Evolutionary conservation across 2,888 invertebrate species (phyloP), one percentile per base, ranked within the genome.

Genomic region (Copidosoma aretas): DNA sequence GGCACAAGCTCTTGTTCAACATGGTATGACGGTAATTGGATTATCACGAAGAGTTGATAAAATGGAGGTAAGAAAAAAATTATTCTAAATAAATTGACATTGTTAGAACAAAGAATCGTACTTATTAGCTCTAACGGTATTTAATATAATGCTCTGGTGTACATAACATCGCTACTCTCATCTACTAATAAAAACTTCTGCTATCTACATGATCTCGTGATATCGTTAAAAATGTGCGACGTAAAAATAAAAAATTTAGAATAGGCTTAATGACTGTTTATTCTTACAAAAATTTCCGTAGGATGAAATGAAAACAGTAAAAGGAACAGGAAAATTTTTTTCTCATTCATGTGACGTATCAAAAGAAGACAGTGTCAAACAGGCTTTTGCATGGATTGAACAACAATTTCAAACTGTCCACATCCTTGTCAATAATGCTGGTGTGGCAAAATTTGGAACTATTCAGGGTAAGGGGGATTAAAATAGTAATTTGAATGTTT

Each of bases 1-100:
- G 19, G 82, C 82, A 1, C 77, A 81, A 71, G 82, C 84, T 60
- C 79, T 88, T 43, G 81, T 86, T 0, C 80, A 83, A 60, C 78
- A 84, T 8, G 89, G 89, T 0, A 79, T 86, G 79, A 84, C 83
- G 53, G 89, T 89, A 0, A 83, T 87, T 0, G 88, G 86, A 0
- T 80, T 88, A 71, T 87, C 87, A 0, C 80, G 88, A 61, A 84
- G 87, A 58, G 78, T 84, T 1, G 84, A 86, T 1, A 80, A 80
- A 46, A 82, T 89, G 46, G 79, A 86, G 73, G 84, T 76, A 57
- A 46, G 14, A 17, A 12, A 46, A 32, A 32, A 32, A 8, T 32
- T 32, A 5, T 32, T 32, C 8, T 3, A 32, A 32, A 32, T 5
- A 5, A 32, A 5, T 32, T 3, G 3, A 3, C 32, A 32, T 8